phyloP scores from a whole-genome alignment of 1,140 invertebrate genomes.

The Melanaphis sacchari region DNA sequence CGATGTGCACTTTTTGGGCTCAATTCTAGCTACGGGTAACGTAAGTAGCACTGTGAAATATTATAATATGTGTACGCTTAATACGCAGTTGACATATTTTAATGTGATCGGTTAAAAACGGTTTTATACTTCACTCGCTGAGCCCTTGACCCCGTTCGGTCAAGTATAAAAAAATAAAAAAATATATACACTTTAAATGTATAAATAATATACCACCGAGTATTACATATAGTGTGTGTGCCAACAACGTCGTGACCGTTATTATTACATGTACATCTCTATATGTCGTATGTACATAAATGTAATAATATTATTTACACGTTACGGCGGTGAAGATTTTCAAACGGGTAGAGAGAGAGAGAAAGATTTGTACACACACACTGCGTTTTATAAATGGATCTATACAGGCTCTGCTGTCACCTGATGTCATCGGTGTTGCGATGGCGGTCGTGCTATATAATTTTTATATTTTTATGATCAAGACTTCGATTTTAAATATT shows the following conservation, averaged over 20 bases:
- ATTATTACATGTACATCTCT: background rate
- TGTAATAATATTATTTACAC: background rate
- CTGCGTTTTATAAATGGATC: background rate
- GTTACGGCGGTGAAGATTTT: background rate
- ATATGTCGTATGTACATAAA: background rate
- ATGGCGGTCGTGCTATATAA: background rate
- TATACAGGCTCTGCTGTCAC: background rate
- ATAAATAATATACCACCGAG: background rate
- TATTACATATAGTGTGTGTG: background rate
- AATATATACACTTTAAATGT: background rate
- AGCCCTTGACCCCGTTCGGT: conserved; percentile 44
- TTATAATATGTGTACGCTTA: background rate
- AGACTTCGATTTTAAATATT: too few relatives aligned
- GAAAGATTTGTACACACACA: background rate
- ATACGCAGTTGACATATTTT: background rate
- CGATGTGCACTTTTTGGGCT: too few relatives aligned
- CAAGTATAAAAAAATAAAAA: too few relatives aligned
- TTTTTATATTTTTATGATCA: background rate
- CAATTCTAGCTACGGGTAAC: background rate
- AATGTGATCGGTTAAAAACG: background rate
- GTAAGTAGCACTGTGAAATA: too few relatives aligned
- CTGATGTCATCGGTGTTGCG: background rate
- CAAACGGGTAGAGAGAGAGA: background rate
- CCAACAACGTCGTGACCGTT: background rate
- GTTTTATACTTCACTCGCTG: background rate